Evolutionary conservation across 2,797 vertebrate genomes (phyloP), one percentile per base, ranked within the genome.

Genomic region (Toxotes lorentzi): DNA sequence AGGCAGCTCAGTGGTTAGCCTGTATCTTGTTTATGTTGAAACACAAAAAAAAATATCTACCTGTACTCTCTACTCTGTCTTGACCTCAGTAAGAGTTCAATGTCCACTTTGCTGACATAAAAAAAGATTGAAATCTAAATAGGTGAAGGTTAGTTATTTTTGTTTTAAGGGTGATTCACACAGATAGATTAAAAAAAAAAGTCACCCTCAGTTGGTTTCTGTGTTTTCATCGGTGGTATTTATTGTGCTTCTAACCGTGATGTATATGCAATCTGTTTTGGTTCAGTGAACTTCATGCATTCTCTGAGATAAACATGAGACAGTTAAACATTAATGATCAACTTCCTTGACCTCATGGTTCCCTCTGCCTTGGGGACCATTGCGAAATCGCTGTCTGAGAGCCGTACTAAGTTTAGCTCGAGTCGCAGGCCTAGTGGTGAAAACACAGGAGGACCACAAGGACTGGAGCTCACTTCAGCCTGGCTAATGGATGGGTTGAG

Each of bases 271-370:
- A 48, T 41, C 24, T 75, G 50, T 80, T 77, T 70, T 76, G 75
- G 40, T 47, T 76, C 58, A 48, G 40, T 73, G 56, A 70, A 50
- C 27, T 35, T 62, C n/a, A 56, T 61, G 14, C 17, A 2, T 81
- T 83, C 62, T 70, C 40, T 51, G 41, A 78, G 78, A 80, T 78
- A 83, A 83, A 87, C 68, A 62, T 16, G 3, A 56, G 72, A 68
- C 74, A 80, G 81, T 88, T 86, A 88, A 88, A 78, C 73, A 91
- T 92, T 87, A 90, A 91, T 90, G 79, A 85, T 89, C 85, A 77
- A 87, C 87, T 87, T 88, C 68, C 63, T 41, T 40, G 59, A 87
- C 75, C 73, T 82, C 76, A 66, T 74, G 68, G 74, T 90, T 79
- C 64, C 47, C 76, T 79, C 70, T 68, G 48, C 81, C 65, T 76